phyloP scores from a whole-genome alignment of 2,888 invertebrate genomes.

The Priocnemis perturbator region DNA sequence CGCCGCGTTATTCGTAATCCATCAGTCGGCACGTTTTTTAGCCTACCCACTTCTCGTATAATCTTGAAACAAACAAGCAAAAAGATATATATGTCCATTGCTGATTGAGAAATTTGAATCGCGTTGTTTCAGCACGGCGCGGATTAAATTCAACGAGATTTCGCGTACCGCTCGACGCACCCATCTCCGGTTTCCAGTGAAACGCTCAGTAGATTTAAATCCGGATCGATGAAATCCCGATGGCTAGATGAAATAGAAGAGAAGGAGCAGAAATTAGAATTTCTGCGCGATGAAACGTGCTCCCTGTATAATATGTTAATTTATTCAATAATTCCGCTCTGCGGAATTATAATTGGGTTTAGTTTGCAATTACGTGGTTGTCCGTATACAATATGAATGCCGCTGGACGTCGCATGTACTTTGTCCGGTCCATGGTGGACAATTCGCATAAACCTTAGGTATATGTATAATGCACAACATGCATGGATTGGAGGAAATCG shows the following conservation, averaged over 20 bases:
- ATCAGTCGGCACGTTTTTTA: conserved; percentile 22
- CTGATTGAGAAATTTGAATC: conserved; percentile 38
- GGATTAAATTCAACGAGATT: conserved; percentile 52
- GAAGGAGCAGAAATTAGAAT: conserved; percentile 14
- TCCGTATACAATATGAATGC: too few relatives aligned
- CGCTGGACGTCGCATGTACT: too few relatives aligned
- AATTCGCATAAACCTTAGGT: too few relatives aligned
- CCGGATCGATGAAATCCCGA: conserved; percentile 38
- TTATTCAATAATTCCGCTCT: too few relatives aligned
- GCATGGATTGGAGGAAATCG: too few relatives aligned
- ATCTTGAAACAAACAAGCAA: conserved; percentile 30
- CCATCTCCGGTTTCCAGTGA: conserved; percentile 31
- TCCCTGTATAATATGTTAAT: conserved; percentile 13
- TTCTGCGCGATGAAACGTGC: conserved; percentile 5
- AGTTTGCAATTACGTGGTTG: too few relatives aligned
- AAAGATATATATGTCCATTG: conserved; percentile 29
- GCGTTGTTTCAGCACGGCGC: conserved; percentile 26
- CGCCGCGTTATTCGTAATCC: conserved; percentile 10
- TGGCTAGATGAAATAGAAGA: too few relatives aligned
- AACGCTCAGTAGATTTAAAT: conserved; percentile 46
- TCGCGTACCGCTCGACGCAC: conserved; percentile 19
- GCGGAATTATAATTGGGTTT: conserved; percentile 32
- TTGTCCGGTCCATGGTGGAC: too few relatives aligned
- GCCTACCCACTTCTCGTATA: conserved; percentile 20
- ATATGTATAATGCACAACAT: too few relatives aligned